Conservation (phyloP, 53 echinoderm and acorn worm genomes). For the Arbacia lixula region DNA sequence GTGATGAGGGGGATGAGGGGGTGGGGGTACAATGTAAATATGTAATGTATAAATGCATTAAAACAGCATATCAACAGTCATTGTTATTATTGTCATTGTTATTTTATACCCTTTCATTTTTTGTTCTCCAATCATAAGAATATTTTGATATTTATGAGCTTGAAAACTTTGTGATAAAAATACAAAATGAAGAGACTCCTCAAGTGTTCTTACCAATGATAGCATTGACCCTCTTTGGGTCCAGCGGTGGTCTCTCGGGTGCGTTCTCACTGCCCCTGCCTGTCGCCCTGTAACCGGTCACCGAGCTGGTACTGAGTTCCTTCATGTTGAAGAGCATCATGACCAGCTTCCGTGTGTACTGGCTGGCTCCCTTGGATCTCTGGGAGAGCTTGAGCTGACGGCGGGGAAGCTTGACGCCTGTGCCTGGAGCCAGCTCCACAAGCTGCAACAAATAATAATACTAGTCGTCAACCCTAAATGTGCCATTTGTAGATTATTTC, state of each 20-base stretch:
- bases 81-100: too few species aligned
- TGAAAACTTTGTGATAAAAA: too few species aligned
- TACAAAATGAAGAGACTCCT: too few species aligned
- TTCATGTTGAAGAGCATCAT: constrained; percentile 35
- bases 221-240: constrained; percentile 23
- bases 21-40: too few species aligned
- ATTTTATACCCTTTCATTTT: too few species aligned
- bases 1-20: too few species aligned
- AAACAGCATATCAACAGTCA: too few species aligned
- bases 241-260: constrained; percentile 9
- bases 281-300: constrained; percentile 36
- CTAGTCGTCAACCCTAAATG: not conserved
- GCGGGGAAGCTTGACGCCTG: constrained; percentile 20
- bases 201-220: constrained; percentile 22
- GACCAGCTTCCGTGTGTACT: constrained; percentile 42
- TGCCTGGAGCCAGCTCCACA: constrained; percentile 11
- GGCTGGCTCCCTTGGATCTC: constrained; percentile 13
- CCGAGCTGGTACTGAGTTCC: constrained; percentile 29
- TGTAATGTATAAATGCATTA: too few species aligned
- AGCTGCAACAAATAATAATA: not conserved
- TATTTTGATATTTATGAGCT: too few species aligned
- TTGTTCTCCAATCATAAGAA: too few species aligned
- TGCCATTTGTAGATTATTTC: too few species aligned
- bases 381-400: constrained; percentile 6
- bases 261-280: constrained; percentile 47